A percentile compares a stretch with the other conserved stretches of the same genome.
Conservation (phyloP, 2,888 invertebrate genomes). For the Cheilosia variabilis region DNA sequence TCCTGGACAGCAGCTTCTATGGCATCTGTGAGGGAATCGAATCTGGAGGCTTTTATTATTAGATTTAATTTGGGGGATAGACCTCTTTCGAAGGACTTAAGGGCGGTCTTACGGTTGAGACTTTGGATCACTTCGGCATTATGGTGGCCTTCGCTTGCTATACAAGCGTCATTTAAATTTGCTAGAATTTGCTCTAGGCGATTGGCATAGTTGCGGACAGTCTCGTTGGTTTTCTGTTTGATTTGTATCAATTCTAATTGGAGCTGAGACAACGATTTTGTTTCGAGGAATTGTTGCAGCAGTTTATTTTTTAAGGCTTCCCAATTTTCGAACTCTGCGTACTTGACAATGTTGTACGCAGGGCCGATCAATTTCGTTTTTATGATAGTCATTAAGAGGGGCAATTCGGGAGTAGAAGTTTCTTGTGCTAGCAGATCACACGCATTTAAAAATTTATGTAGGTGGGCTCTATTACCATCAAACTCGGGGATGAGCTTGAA, state of each 20-base stretch:
- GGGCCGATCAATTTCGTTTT: background rate
- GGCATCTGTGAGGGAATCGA: background rate
- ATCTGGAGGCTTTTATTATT: background rate
- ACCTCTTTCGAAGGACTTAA: background rate
- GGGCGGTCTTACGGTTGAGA: background rate
- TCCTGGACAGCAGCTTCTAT: background rate
- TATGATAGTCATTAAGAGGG: background rate
- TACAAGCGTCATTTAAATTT: background rate
- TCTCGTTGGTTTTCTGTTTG: background rate
- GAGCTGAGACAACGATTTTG: background rate
- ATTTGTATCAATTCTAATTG: background rate
- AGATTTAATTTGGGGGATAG: background rate
- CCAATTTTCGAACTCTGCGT: background rate
- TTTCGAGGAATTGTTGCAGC: background rate
- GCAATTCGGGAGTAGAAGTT: background rate
- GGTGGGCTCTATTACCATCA: background rate
- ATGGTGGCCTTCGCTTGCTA: background rate
- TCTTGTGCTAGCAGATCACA: background rate
- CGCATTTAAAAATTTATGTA: background rate
- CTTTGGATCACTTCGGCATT: background rate
- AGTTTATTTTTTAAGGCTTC: background rate
- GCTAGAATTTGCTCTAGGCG: background rate
- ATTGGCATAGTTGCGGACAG: background rate
- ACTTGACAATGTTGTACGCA: background rate
- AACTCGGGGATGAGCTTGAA: too few species aligned